Base-by-base conservation (phyloP, 2,797 vertebrate species). In the Melanotaenia maccullochi region DNA sequence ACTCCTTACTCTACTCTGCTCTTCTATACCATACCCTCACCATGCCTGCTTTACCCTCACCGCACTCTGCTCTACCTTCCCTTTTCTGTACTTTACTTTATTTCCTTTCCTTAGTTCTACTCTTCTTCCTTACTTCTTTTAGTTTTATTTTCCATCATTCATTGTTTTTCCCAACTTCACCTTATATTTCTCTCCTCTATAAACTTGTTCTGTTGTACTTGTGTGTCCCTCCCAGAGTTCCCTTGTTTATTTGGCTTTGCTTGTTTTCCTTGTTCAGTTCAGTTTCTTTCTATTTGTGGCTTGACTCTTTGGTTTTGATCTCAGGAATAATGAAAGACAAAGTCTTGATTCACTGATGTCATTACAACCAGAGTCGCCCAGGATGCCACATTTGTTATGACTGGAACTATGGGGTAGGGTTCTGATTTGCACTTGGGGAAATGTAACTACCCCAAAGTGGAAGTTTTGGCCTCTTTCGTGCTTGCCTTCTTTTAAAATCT, bases 341-440 rank as follows among this genome's bases (percentile, higher is more conserved):
- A 73, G 79, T 49, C 71, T 80, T 72, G 69, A 72, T 76, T 68
- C 85, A 38, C 75, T 83, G 82, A 86, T 86, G 78, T 76, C 83
- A 73, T 84, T 82, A 62, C 18, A 82, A 76, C 78, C 82, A 78
- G 78, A 85, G 85, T 85, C 78, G 65, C 86, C 85, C 74, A 38
- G 60, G 77, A 76, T 75, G 75, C 78, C 87, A 79, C 85, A 81
- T 80, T 78, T 88, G 89, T 89, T 89, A 85, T 86, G 87, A 74
- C 83, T 87, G 67, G 62, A 67, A 47, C 56, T 62, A 59, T 36
- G 47, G 68, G 81, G 79, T 51, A 79, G 79, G 44, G 52, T 77
- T 69, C 54, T 71, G 73, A 82, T 72, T 68, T 0, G 22, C 68
- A 68, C 60, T 20, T 55, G 60, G 64, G 64, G 54, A 49, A 71